These are phyloP conservation scores for Monarcha castaneiventris DNA, from an alignment of 2,113 vertebrate species.

Conservation along the genomic window DNA sequence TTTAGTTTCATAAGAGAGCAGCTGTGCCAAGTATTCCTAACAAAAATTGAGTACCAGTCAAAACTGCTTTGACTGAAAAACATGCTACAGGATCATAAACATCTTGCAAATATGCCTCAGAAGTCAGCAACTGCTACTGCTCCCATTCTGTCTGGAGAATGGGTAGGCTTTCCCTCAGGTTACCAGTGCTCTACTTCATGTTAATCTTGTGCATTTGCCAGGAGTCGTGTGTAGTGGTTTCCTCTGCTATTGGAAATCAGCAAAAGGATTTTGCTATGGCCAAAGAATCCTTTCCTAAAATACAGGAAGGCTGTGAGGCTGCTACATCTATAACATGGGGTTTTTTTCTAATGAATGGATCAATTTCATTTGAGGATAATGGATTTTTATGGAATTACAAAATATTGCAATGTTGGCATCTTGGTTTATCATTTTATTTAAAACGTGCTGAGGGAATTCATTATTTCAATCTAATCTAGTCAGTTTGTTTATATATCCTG, in stretches of 20 bases:
- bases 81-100: neutral
- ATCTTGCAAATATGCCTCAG: neutral
- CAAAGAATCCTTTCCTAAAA: neutral
- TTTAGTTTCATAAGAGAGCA: constrained; percentile 16
- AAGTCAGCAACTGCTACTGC: neutral
- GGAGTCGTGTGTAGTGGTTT: neutral
- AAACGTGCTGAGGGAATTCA: neutral
- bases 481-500: neutral
- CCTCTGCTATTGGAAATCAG: neutral
- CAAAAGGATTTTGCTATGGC: neutral
- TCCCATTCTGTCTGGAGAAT: neutral
- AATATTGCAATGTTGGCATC: neutral
- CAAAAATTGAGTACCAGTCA: neutral
- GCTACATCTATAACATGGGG: neutral
- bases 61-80: neutral
- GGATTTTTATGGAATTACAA: neutral
- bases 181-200: neutral
- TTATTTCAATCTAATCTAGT: neutral
- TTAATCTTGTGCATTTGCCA: neutral
- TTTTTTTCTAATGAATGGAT: neutral
- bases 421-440: neutral
- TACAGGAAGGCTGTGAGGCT: neutral
- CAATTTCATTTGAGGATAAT: neutral
- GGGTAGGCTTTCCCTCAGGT: neutral
- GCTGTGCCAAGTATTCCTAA: neutral